These are phyloP conservation scores for Drosophila melanosoma DNA, from an alignment of 2,888 invertebrate species.

Conservation along the genomic window DNA sequence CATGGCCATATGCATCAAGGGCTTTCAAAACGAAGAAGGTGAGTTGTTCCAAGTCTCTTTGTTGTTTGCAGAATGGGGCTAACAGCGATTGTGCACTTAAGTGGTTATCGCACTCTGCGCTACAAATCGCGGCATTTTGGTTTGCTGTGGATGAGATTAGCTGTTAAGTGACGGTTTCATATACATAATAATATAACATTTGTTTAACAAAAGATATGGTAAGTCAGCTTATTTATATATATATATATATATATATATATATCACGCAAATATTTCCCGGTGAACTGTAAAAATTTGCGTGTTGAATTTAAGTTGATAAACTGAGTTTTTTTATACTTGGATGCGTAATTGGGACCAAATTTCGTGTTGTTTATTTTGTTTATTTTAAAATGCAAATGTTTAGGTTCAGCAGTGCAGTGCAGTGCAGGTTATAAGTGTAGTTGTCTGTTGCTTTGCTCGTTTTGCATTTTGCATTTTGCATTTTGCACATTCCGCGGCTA, in stretches of 20 bases:
- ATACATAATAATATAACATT: too few relatives aligned
- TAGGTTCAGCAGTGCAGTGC: neutral
- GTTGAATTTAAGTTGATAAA: neutral
- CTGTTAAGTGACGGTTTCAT: too few relatives aligned
- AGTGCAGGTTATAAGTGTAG: constrained; percentile 18
- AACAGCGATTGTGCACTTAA: constrained; percentile 55
- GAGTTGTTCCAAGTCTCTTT: constrained; percentile 54
- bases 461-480: constrained; percentile 21
- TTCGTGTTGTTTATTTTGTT: neutral
- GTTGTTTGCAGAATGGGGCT: constrained; percentile 19
- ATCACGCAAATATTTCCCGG: neutral
- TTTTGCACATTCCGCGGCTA: constrained; percentile 67
- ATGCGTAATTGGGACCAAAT: neutral
- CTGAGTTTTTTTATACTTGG: neutral
- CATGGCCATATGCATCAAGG: constrained; percentile 83
- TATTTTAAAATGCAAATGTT: neutral
- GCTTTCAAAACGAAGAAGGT: constrained; percentile 82
- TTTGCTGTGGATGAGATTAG: neutral
- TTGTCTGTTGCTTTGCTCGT: constrained; percentile 11
- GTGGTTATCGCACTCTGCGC: constrained; percentile 30
- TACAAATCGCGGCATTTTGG: neutral
- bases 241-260: neutral
- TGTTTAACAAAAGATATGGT: neutral
- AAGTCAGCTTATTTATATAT: neutral
- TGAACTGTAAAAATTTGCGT: neutral